Base-by-base conservation (phyloP, 1,140 invertebrate species). In the Euborellia annulipes region DNA sequence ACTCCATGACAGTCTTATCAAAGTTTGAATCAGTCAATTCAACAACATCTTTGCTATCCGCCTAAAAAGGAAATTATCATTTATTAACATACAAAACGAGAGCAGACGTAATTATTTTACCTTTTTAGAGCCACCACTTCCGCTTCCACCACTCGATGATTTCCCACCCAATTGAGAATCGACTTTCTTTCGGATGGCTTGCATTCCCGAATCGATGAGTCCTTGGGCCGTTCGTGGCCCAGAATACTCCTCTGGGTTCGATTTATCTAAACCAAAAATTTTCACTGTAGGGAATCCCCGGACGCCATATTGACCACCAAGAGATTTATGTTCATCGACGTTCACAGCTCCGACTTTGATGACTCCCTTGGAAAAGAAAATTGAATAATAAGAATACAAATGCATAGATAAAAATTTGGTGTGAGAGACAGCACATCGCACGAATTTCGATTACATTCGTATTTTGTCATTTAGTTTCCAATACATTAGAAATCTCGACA, bases 251-350 rank as follows among this genome's bases (percentile, higher is more conserved):
- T 76, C 75, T 3, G 91, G 88, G 48, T 80, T 85, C 38, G 79
- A 78, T 62, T 96, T 96, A 61, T 90, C 79, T 0, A 69, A 62
- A 2, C 80, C 84, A 63, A 98, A 97, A 11, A 98, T 81, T 66
- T 98, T 98, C 47, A 98, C 83, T 1, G 93, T 96, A 16, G 95
- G 95, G 61, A 96, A 98, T 44, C 95, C 92, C 55, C 72, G 67
- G 36, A 98, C 78, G 42, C 78, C 78, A 70, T 79, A 97, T 58
- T 81, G 78, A 18, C 75, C 69, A 18, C 77, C 82, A 13, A 97
- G 59, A 14, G 81, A 78, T 56, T 84, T 81, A 57, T 98, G 81
- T 19, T 86, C 75, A 64, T 96, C 91, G 14, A 82, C 85, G 73
- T 98, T 82, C 1, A 97, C 79, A 7, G 85, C 88, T 36, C 89